Evolutionary conservation across 2,113 vertebrate genomes (phyloP).

Genomic region (Limanda limanda): DNA sequence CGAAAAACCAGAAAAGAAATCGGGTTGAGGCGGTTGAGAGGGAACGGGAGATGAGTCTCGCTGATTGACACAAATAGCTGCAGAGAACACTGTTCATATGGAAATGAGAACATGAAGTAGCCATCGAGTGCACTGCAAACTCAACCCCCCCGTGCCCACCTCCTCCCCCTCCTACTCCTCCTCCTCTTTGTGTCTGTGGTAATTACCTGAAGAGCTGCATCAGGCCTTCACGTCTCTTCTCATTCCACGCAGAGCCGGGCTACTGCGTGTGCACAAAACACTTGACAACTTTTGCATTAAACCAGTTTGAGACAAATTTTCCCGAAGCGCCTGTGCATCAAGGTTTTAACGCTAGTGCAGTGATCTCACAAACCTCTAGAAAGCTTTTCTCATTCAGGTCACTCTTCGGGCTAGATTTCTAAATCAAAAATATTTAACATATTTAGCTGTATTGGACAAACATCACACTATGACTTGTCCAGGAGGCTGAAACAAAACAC

Average conservation of each 20-base stretch:
- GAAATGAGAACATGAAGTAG: constrained; percentile 81
- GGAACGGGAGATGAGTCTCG: constrained; percentile 53
- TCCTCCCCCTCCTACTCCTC: constrained; percentile 58
- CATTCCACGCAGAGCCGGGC: constrained; percentile 56
- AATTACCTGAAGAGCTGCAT: constrained; percentile 80
- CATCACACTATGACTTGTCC: constrained; percentile 13
- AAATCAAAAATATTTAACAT: constrained; percentile 6
- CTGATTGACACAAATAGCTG: constrained; percentile 76
- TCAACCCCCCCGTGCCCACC: constrained; percentile 61
- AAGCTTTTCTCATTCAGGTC: background rate
- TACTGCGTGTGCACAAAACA: constrained; percentile 60
- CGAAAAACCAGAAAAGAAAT: constrained; percentile 45
- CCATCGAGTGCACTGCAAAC: constrained; percentile 74
- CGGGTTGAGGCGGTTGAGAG: constrained; percentile 53
- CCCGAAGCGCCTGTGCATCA: constrained; percentile 16
- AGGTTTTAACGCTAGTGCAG: no score
- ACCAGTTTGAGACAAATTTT: constrained; percentile 36
- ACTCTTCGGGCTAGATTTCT: background rate
- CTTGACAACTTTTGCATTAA: constrained; percentile 75
- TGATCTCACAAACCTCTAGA: no score
- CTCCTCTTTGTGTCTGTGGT: constrained; percentile 68
- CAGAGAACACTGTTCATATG: constrained; percentile 76
- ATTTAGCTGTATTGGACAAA: constrained; percentile 7
- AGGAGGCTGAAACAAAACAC: constrained; percentile 42
- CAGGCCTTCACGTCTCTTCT: constrained; percentile 62